Evolutionary conservation across 1,140 invertebrate genomes (phyloP), one percentile per base, ranked within the genome.

Genomic region (Pteromalus puparum): DNA sequence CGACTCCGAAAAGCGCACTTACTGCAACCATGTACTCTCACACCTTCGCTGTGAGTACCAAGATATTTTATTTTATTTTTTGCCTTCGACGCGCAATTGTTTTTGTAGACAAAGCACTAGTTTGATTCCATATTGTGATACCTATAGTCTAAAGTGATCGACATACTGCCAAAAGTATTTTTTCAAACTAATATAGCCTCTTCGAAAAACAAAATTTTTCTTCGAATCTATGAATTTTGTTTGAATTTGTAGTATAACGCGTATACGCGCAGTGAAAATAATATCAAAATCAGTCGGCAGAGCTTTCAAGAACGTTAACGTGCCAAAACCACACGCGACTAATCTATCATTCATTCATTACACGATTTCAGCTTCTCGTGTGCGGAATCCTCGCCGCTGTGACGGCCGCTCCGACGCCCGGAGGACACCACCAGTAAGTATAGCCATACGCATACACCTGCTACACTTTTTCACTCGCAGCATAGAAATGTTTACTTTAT

Each of bases 311-410:
- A 2, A 10, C 21, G 9, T 10, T n/a, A 68, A 68, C 21, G 18
- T 53, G 13, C 18, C 2, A 53, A 53, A 18, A 18, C 2, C 18
- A 1, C n/a, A 53, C 15, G 48, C 21, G 18, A n/a, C 53, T 61
- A 61, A 61, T 61, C 21, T n/a, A 61, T 61, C 18, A 18, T 53
- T 53, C 83, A 86, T 30, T 86, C 83, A 85, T 30, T 86, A 84
- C 89, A 85, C 84, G 83, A 72, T 92, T 92, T 83, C 88, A 92
- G 91, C 75, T 91, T 30, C 86, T 91, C 88, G 89, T 91, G 87
- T 89, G 89, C 68, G 90, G 90, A 89, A 88, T 91, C 80, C 46
- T 92, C 48, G 88, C 89, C 13, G 83, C 87, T 48, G 86, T 87
- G 77, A 86, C 87, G 76, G 89, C 91, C 28, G 88, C 88, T 28